Evolutionary conservation across 2,888 invertebrate species (phyloP), one percentile per base, ranked within the genome.

Genomic region (Chymomyza procnemis): DNA sequence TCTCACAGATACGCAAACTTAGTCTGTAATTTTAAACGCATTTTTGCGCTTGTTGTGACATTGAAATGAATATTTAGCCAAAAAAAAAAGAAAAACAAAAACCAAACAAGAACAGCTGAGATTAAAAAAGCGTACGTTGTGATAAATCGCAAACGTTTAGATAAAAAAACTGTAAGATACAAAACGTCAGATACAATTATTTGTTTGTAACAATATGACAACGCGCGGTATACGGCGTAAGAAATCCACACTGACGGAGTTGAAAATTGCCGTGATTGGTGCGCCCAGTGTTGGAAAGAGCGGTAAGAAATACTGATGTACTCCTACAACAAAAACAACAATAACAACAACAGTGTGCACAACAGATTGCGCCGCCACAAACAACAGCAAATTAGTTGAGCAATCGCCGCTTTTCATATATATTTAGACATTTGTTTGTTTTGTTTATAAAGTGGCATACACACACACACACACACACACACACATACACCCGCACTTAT

Each of bases 241-340:
- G 92, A 97, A 97, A 92, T 96, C 97, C 55, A 95, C 96, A 80
- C 92, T 97, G 74, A 95, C 96, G 71, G 97, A 97, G 92, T 95
- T 97, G 78, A 97, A 97, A 93, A 95, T 97, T 84, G 97, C 96
- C 52, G 96, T 97, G 80, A 93, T 97, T 78, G 97, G 97, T 66
- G 96, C 96, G 66, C 96, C 97, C 16, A 95, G 95, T 74, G 97
- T 97, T 76, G 97, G 97, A 72, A 97, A 97, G 92, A 97, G 96
- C 91, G 97, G 97, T 97, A 93, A 84, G 86, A 52, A 54, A 56
- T 22, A 21, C 52, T 5, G 26, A 26, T 48, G 50, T 67, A 34
- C 55, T 54, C 56, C 52, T 8, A 22, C 26, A 46, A 54, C 56
- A 57, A 59, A 50, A 54, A 9, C 9, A 30, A 6, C 22, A 58